Evolutionary conservation across 2,888 invertebrate genomes (phyloP).

Genomic region (Drosophila prostipennis): DNA sequence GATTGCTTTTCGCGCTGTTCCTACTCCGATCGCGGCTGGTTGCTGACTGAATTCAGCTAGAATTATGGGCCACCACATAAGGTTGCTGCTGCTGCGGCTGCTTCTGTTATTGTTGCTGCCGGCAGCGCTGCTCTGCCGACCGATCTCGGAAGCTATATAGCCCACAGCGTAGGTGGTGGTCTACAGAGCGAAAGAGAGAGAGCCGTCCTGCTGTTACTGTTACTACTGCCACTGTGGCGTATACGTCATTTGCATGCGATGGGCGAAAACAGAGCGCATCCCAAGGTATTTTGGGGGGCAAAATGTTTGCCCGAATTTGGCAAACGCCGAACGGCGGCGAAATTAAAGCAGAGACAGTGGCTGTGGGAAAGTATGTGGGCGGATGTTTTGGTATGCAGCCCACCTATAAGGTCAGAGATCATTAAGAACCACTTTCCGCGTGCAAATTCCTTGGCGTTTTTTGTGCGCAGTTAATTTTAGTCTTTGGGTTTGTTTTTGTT

Average conservation of each 20-base stretch:
- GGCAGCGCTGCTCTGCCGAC: constrained; percentile 19
- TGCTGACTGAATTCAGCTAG: constrained; percentile 78
- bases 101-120: constrained; percentile 36
- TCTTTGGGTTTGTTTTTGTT: constrained; percentile 16
- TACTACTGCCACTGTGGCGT: constrained; percentile 45
- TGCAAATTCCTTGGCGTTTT: constrained; percentile 17
- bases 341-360: constrained; percentile 9
- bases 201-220: constrained; percentile 32
- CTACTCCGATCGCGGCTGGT: constrained; percentile 75
- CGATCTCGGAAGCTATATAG: constrained; percentile 8
- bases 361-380: constrained; percentile 20
- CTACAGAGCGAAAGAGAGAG: constrained; percentile 1
- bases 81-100: constrained; percentile 39
- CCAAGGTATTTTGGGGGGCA: constrained; percentile 33
- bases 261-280: constrained; percentile 24
- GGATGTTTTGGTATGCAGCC: neutral
- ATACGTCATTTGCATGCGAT: constrained; percentile 35
- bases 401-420: constrained; percentile 25
- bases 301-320: constrained; percentile 45
- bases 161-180: constrained; percentile 27
- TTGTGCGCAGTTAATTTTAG: constrained; percentile 27
- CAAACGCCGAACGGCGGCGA: neutral
- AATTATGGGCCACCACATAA: constrained; percentile 72
- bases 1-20: constrained; percentile 48
- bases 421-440: constrained; percentile 1